A percentile compares a stretch with the other conserved stretches of the same genome.
Evolutionary conservation across 2,797 vertebrate species (phyloP).

Genomic region (Ispidina picta): DNA sequence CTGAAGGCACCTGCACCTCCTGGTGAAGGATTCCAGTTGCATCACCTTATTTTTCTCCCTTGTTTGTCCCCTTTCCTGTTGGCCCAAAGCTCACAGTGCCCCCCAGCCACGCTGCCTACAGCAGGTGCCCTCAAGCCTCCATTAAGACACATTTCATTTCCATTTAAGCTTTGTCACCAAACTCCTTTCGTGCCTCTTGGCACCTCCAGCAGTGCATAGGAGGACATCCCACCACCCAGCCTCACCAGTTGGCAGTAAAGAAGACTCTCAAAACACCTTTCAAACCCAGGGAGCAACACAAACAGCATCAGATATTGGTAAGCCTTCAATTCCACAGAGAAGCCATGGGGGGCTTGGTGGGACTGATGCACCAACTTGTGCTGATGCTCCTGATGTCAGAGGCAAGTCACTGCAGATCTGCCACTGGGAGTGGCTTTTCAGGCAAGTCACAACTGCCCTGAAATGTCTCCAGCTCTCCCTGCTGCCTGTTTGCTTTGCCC

Average conservation of each 20-base stretch:
- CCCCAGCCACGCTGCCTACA: not conserved
- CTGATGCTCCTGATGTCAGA: not conserved
- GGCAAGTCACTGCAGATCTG: slow-evolving; percentile 24
- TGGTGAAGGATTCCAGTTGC: not conserved
- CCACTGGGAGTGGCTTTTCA: not conserved
- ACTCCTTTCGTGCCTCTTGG: not conserved
- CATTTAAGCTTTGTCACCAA: not conserved
- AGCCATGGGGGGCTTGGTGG: not conserved
- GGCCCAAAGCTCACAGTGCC: not conserved
- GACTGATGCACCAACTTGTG: not conserved
- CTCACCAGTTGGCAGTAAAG: not conserved
- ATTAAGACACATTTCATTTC: not conserved
- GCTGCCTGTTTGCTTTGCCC: not conserved
- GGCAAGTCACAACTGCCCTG: not conserved
- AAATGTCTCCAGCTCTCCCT: not conserved
- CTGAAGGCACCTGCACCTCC: not conserved
- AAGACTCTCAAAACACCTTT: not conserved
- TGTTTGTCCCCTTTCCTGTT: not conserved
- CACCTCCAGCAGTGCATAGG: not conserved
- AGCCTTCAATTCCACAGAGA: not conserved
- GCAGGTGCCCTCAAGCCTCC: not conserved
- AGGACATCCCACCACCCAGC: not conserved
- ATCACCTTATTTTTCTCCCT: not conserved
- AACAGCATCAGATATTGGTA: not conserved
- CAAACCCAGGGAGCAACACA: not conserved